A percentile compares a stretch with the other conserved stretches of the same genome.
phyloP scores from a whole-genome alignment of 1,140 invertebrate species.

The Drosophila miranda region DNA sequence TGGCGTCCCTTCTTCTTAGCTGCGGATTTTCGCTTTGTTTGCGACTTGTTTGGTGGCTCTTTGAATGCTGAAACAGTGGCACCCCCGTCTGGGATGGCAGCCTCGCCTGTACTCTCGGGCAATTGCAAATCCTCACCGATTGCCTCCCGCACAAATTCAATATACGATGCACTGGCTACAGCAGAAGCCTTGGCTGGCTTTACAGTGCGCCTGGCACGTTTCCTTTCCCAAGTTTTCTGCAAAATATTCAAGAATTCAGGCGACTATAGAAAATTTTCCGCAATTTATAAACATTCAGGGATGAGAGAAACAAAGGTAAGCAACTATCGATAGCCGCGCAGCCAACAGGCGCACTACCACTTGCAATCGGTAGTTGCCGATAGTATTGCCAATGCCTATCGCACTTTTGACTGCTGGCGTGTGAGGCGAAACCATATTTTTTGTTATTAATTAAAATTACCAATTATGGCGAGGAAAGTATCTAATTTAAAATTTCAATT shows the following conservation, averaged over 20 bases:
- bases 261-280: constrained; percentile 47
- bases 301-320: constrained; percentile 31
- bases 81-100: constrained; percentile 55
- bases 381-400: constrained; percentile 9
- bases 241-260: constrained; percentile 20
- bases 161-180: constrained; percentile 58
- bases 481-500: background rate
- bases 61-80: constrained; percentile 29
- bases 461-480: background rate
- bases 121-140: constrained; percentile 68
- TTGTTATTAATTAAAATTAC: constrained; percentile 31
- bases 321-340: constrained; percentile 26
- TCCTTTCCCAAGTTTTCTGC: constrained; percentile 60
- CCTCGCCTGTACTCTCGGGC: constrained; percentile 59
- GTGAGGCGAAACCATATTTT: constrained; percentile 37
- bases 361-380: background rate
- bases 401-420: constrained; percentile 23
- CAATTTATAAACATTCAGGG: constrained; percentile 50
- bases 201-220: constrained; percentile 32
- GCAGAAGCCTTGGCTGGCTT: constrained; percentile 48
- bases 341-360: background rate
- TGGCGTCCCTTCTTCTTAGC: constrained; percentile 2
- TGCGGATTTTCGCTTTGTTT: background rate
- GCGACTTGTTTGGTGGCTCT: constrained; percentile 17
- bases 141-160: constrained; percentile 77